A percentile compares a stretch with the other conserved stretches of the same genome.
Evolutionary conservation across 2,113 vertebrate species (phyloP).

Genomic region (pig (Sus scrofa)): DNA sequence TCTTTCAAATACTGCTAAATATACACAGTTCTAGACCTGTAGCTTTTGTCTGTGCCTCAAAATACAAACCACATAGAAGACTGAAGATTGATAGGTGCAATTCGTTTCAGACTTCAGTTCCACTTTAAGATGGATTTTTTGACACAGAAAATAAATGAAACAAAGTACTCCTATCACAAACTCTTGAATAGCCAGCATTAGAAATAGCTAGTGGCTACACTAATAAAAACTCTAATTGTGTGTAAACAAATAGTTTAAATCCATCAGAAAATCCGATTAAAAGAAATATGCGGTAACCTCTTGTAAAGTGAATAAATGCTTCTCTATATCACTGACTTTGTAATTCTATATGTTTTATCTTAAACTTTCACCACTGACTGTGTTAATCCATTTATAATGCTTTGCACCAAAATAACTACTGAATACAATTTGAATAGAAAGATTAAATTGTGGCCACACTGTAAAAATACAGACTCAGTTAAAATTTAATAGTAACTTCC

Average conservation of each 20-base stretch:
- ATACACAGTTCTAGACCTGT: no score
- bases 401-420: not conserved
- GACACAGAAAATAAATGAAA: no score
- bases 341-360: slow-evolving; percentile 15
- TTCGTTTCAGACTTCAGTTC: no score
- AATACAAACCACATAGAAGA: no score
- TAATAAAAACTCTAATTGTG: not conserved
- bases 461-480: not conserved
- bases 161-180: not conserved
- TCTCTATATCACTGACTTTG: not conserved
- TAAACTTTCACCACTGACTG: not conserved
- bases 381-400: slow-evolving; percentile 29
- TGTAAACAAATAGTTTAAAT: slow-evolving; percentile 5
- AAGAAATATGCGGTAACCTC: not conserved
- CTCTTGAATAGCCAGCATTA: not conserved
- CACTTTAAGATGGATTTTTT: no score
- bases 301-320: slow-evolving; percentile 18
- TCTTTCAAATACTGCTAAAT: no score
- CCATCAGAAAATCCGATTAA: slow-evolving; percentile 23
- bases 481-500: slow-evolving; percentile 14
- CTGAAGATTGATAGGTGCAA: no score
- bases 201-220: not conserved
- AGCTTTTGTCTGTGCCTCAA: no score
- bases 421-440: slow-evolving; percentile 23
- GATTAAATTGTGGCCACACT: not conserved